These are phyloP conservation scores for Phylloscopus trochiloides DNA, from an alignment of 2,113 vertebrate genomes.

Conservation along the genomic window DNA sequence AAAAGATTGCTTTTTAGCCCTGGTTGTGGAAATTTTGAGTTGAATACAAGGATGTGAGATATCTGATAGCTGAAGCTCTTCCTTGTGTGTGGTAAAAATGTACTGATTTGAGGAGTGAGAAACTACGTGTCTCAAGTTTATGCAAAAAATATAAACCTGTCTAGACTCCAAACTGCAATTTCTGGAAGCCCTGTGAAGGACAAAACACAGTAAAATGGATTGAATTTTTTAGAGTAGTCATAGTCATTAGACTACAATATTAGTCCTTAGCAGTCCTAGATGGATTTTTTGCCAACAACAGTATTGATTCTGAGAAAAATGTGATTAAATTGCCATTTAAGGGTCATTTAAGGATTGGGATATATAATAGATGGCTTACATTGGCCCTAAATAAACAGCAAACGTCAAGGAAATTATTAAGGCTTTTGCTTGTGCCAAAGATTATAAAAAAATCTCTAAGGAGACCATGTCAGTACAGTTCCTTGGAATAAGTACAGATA, in stretches of 20 bases:
- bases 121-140: not conserved
- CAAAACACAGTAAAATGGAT: not conserved
- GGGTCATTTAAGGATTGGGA: slow-evolving; percentile 32
- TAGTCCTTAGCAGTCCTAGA: not conserved
- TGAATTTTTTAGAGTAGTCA: not conserved
- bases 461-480: not conserved
- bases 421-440: slow-evolving; percentile 24
- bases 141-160: not conserved
- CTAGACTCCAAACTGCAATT: not conserved
- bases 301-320: slow-evolving; percentile 15
- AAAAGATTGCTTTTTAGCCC: not conserved
- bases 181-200: not conserved
- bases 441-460: slow-evolving; percentile 28
- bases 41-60: not conserved
- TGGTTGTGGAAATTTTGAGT: not conserved
- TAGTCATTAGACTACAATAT: not conserved
- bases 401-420: slow-evolving; percentile 35
- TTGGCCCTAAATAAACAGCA: slow-evolving; percentile 20
- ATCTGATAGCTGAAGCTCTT: not conserved
- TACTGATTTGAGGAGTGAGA: not conserved
- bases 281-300: not conserved
- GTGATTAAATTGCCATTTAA: not conserved
- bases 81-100: not conserved
- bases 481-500: slow-evolving; percentile 14
- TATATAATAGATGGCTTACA: slow-evolving; percentile 15